Evolutionary conservation across 2,888 invertebrate genomes (phyloP).

Genomic region (Adineta ricciae): DNA sequence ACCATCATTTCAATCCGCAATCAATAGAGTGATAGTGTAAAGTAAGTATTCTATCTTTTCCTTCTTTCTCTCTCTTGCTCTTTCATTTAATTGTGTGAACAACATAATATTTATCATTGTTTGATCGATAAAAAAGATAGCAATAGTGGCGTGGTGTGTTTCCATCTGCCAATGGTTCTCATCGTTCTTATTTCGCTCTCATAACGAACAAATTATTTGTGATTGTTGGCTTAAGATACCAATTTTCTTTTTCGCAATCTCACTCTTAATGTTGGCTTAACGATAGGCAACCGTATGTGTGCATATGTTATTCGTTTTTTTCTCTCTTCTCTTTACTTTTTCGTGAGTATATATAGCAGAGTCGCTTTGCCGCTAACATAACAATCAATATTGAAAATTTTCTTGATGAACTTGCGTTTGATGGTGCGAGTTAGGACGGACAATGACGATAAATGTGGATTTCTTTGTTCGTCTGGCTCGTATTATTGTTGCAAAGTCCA

Average conservation of each 20-base stretch:
- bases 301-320: background rate
- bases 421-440: conserved; percentile 15
- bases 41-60: background rate
- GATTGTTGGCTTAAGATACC: conserved; percentile 11
- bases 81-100: background rate
- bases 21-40: background rate
- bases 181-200: background rate
- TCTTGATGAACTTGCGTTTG: background rate
- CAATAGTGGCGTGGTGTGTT: background rate
- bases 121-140: background rate
- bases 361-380: background rate
- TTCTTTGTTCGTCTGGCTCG: conserved; percentile 15
- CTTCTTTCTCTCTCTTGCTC: background rate
- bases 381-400: background rate
- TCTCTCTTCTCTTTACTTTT: background rate
- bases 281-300: background rate
- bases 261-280: background rate
- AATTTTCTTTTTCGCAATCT: background rate
- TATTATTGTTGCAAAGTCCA: background rate
- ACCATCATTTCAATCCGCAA: background rate
- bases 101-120: background rate
- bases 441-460: background rate
- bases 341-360: background rate
- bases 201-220: background rate
- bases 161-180: background rate